Evolutionary conservation across 2,113 vertebrate genomes (phyloP).

Genomic region (Plestiodon gilberti): DNA sequence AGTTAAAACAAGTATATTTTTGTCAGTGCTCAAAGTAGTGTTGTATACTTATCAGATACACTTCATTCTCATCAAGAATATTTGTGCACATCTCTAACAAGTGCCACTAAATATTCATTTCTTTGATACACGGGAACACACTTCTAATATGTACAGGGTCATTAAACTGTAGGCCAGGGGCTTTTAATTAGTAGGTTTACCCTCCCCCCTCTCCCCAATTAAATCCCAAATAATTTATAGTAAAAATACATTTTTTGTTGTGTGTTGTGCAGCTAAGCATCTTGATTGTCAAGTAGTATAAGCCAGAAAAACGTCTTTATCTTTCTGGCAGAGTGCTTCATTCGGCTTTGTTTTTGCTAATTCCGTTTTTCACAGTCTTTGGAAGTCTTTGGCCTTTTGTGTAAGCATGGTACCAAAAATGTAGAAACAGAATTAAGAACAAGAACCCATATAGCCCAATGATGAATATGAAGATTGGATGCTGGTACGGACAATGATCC

Average conservation of each 20-base stretch:
- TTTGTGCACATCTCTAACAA: conserved; percentile 52
- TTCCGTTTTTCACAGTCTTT: conserved; percentile 82
- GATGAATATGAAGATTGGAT: conserved; percentile 92
- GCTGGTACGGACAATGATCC: conserved; percentile 91
- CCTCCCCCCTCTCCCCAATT: conserved; percentile 22
- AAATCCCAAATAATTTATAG: conserved; percentile 76
- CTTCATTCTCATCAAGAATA: conserved; percentile 54
- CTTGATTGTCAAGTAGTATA: conserved; percentile 79
- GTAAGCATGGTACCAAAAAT: conserved; percentile 98
- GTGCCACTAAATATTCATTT: conserved; percentile 31
- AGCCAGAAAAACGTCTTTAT: conserved; percentile 31
- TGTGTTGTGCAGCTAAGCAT: conserved; percentile 59
- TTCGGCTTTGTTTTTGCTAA: conserved; percentile 78
- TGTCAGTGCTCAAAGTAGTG: conserved; percentile 72
- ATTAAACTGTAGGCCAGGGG: conserved; percentile 4
- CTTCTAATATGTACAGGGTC: conserved; percentile 5
- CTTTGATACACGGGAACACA: background rate
- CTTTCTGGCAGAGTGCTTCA: conserved; percentile 69
- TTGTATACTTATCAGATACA: conserved; percentile 73
- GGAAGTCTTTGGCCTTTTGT: conserved; percentile 92
- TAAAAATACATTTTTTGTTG: conserved; percentile 78
- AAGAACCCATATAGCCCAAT: conserved; percentile 86
- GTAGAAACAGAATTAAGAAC: conserved; percentile 93
- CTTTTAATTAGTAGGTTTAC: conserved; percentile 42
- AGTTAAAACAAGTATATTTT: conserved; percentile 54